Base-by-base conservation (phyloP, 2,888 invertebrate genomes). In the Cetonia aurata region DNA sequence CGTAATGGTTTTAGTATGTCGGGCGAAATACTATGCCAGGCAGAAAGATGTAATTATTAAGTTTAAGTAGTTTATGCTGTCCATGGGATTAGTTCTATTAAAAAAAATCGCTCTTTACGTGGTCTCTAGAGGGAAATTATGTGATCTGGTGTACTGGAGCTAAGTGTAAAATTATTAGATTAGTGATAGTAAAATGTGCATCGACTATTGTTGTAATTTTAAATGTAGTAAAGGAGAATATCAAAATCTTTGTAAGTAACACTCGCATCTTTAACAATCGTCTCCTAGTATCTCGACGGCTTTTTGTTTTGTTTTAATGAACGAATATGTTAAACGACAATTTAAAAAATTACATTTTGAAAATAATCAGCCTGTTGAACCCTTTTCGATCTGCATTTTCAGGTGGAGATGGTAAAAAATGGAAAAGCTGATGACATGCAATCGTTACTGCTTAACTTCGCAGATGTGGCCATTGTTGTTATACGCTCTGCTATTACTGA, bases 401-500 rank as follows among this genome's bases (percentile, higher is more conserved):
- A 78, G 78, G 78, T 78, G 77, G 77, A 73, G 77, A 73, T 78
- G 77, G 78, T 79, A 75, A 77, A 75, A 69, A 67, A 76, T 76
- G 76, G 74, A 62, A 70, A 72, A 67, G 57, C 72, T 72, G 70
- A 67, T 74, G 25, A 4, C 25, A 60, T 73, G 71, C 65, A 70
- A 75, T 69, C 67, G 74, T 56, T 69, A 69, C 48, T 72, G 71
- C 33, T 19, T 66, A 42, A 73, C 69, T 55, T 69, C 87, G 72
- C 88, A 89, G 56, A 83, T 88, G 77, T 89, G 89, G 89, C 85
- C 89, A 77, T 79, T 90, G 72, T 85, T 90, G 80, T 86, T 87
- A 74, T 92, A 92, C 88, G 86, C 90, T 71, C 87, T 88, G 69
- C 85, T 90, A 68, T 86, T 91, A 78, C 84, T 92, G 71, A 81